Percentiles rank a stretch among this genome's conserved stretches.
Evolutionary conservation across 1,140 invertebrate species (phyloP).

Genomic region (Wiebesia pumilae): DNA sequence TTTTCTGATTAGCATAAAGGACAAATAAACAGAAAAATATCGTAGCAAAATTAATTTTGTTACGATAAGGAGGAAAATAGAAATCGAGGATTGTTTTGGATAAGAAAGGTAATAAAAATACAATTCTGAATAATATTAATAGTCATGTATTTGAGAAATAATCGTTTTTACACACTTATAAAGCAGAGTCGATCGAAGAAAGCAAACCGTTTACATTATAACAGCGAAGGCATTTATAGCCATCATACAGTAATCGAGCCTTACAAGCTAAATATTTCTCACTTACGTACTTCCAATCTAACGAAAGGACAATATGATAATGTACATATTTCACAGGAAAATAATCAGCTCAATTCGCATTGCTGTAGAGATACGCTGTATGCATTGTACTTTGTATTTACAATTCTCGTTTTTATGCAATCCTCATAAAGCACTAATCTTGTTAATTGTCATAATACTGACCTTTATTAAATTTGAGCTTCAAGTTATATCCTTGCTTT

Average conservation of each 20-base stretch:
- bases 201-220: conserved; percentile 40
- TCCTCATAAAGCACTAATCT: not conserved
- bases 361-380: not conserved
- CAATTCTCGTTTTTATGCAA: not conserved
- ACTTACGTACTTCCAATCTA: conserved; percentile 39
- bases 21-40: not conserved
- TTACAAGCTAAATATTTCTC: not conserved
- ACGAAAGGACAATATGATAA: not conserved
- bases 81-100: conserved; percentile 10
- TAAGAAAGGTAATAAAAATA: conserved; percentile 2
- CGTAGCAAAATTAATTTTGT: not conserved
- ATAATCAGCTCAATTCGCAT: conserved; percentile 10
- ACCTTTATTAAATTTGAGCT: not conserved
- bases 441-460: not conserved
- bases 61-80: not conserved
- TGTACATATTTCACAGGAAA: conserved; percentile 51
- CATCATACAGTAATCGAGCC: conserved; percentile 11
- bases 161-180: conserved; percentile 64
- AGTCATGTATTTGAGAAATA: conserved; percentile 63
- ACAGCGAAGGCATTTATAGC: conserved; percentile 15
- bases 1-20: no score
- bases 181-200: conserved; percentile 52
- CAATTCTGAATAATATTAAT: conserved; percentile 31
- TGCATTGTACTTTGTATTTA: conserved; percentile 22
- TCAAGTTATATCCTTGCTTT: not conserved